Conservation (phyloP, 2,888 invertebrate genomes). For the Lysandra coridon region DNA sequence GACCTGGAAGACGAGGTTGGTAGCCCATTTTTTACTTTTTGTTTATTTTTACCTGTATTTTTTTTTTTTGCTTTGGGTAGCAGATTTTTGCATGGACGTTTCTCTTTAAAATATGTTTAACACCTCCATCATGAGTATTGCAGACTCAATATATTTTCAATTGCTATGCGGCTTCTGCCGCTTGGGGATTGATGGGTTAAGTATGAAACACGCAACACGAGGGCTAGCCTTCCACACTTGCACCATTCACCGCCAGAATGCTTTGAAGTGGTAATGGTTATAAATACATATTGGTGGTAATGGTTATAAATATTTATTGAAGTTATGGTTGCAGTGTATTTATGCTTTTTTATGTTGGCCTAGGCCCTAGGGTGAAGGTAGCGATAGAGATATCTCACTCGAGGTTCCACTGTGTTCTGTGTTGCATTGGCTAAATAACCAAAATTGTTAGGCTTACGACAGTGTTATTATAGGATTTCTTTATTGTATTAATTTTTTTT, state of each 20-base stretch:
- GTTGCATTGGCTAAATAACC: too few relatives aligned
- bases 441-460: too few relatives aligned
- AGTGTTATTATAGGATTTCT: too few relatives aligned
- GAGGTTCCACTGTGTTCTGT: too few relatives aligned
- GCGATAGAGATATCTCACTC: background rate
- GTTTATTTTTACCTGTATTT: too few relatives aligned
- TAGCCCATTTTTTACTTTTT: background rate
- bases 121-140: too few relatives aligned
- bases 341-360: too few relatives aligned
- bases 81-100: background rate
- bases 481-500: too few relatives aligned
- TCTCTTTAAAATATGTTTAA: background rate
- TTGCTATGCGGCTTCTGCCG: too few relatives aligned
- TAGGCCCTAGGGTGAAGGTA: background rate
- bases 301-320: background rate
- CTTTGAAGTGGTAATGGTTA: background rate
- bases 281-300: background rate
- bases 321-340: too few relatives aligned
- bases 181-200: background rate
- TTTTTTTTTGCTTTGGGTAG: background rate
- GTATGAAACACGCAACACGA: background rate
- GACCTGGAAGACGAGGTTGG: background rate
- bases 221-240: background rate
- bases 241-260: background rate
- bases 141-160: too few relatives aligned